phyloP scores from a whole-genome alignment of 1,140 invertebrate genomes.

The Drosophila watanabei region DNA sequence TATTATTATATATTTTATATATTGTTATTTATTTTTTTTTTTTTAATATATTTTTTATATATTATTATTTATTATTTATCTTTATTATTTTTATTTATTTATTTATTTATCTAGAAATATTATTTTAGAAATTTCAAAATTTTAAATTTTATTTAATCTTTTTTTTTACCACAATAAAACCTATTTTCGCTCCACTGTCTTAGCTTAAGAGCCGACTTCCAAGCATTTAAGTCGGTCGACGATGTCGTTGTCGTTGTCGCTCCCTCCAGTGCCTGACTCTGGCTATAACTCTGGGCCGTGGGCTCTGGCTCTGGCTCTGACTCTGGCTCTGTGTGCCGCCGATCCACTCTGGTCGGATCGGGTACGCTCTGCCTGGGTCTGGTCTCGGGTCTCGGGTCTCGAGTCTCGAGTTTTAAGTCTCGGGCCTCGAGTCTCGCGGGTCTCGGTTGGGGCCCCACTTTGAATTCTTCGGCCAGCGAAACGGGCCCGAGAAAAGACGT shows the following conservation, averaged over 20 bases:
- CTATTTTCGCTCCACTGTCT: slow-evolving; percentile 54
- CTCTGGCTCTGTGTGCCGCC: slow-evolving; percentile 34
- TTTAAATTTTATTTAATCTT: too few species aligned
- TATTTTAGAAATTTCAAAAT: not conserved
- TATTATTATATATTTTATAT: not conserved
- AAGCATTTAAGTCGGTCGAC: slow-evolving; percentile 79
- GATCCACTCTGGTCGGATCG: slow-evolving; percentile 38
- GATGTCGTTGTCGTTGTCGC: slow-evolving; percentile 42
- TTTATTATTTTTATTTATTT: too few species aligned
- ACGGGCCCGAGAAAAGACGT: slow-evolving; percentile 27
- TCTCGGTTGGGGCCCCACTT: slow-evolving; percentile 61
- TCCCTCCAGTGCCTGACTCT: slow-evolving; percentile 42
- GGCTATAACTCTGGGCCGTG: slow-evolving; percentile 50
- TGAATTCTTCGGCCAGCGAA: slow-evolving; percentile 70
- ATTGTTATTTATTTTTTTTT: too few species aligned
- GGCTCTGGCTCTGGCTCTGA: slow-evolving; percentile 31
- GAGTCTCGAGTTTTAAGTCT: slow-evolving; percentile 18
- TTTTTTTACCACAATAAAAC: not conserved
- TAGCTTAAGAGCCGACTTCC: slow-evolving; percentile 64
- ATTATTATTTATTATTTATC: too few species aligned
- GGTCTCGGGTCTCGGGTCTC: slow-evolving; percentile 21
- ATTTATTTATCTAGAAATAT: not conserved
- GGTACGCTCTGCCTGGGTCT: slow-evolving; percentile 14
- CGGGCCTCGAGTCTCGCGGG: slow-evolving; percentile 28
- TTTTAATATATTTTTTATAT: not conserved